Evolutionary conservation across 2,113 vertebrate genomes (phyloP).

Genomic region (Lonchura striata): DNA sequence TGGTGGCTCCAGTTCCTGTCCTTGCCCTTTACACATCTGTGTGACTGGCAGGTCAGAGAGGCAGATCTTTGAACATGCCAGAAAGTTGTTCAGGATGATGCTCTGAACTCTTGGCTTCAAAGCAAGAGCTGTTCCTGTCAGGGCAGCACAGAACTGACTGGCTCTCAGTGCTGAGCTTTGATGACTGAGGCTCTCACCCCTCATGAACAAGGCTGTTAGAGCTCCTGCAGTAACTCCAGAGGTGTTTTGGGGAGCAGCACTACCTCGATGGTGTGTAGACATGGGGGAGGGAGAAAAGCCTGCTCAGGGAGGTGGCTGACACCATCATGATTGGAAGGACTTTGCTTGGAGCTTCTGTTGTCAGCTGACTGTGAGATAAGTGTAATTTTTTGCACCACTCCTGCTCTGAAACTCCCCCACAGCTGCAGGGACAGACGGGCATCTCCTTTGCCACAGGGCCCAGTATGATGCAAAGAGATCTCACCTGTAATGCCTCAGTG

Average conservation of each 20-base stretch:
- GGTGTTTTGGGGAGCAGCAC: background rate
- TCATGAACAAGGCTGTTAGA: background rate
- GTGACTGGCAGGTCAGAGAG: background rate
- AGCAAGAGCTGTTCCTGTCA: background rate
- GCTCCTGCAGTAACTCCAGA: background rate
- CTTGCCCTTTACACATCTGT: background rate
- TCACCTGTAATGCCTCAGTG: background rate
- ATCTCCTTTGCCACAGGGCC: background rate
- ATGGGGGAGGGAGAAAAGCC: background rate
- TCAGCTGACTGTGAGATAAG: background rate
- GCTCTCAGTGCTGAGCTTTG: accelerated
- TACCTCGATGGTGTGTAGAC: accelerated
- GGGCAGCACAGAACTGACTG: background rate
- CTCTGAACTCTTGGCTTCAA: background rate
- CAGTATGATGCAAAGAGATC: background rate
- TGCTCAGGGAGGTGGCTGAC: background rate
- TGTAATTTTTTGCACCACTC: background rate
- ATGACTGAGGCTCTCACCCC: accelerated
- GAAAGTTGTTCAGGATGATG: background rate
- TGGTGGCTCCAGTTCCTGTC: background rate
- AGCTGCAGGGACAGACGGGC: background rate
- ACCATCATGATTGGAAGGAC: background rate
- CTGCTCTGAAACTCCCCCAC: background rate
- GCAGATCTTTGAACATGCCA: background rate
- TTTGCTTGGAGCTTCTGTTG: background rate